A percentile compares a stretch with the other conserved stretches of the same genome.
Evolutionary conservation across 1,140 invertebrate species (phyloP).

Genomic region (Aleiodes sp.): DNA sequence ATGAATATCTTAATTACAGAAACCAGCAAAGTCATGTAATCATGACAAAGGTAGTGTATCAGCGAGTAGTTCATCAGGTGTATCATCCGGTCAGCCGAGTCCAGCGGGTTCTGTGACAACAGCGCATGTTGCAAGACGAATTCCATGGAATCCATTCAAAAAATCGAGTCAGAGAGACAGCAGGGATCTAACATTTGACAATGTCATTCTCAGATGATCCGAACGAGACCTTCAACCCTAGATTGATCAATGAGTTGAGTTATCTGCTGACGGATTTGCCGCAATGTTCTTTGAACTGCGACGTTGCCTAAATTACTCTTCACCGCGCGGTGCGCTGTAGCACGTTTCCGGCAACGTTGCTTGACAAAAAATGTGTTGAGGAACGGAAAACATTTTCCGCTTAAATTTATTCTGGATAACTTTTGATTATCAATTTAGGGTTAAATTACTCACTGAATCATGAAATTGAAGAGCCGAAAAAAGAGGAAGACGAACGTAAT

Average conservation of each 20-base stretch:
- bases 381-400: too few species aligned
- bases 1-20: conserved; percentile 55
- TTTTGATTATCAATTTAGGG: background rate
- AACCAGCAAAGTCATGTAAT: conserved; percentile 58
- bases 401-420: too few species aligned
- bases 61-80: conserved; percentile 71
- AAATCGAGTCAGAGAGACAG: conserved; percentile 68
- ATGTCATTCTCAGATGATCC: conserved; percentile 70
- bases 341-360: too few species aligned
- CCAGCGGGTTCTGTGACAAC: conserved; percentile 71
- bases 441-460: background rate
- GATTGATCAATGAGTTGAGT: too few species aligned
- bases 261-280: too few species aligned
- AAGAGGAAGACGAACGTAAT: too few species aligned
- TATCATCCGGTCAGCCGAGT: conserved; percentile 72
- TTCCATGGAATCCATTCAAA: conserved; percentile 76
- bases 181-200: conserved; percentile 69
- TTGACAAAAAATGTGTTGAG: too few species aligned
- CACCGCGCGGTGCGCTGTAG: too few species aligned
- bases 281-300: too few species aligned
- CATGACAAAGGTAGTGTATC: conserved; percentile 70
- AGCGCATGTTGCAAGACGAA: conserved; percentile 67
- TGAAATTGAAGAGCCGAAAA: background rate
- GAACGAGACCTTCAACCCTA: background rate
- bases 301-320: too few species aligned